Conservation (phyloP, 2,113 vertebrate genomes). For the Capra hircus region DNA sequence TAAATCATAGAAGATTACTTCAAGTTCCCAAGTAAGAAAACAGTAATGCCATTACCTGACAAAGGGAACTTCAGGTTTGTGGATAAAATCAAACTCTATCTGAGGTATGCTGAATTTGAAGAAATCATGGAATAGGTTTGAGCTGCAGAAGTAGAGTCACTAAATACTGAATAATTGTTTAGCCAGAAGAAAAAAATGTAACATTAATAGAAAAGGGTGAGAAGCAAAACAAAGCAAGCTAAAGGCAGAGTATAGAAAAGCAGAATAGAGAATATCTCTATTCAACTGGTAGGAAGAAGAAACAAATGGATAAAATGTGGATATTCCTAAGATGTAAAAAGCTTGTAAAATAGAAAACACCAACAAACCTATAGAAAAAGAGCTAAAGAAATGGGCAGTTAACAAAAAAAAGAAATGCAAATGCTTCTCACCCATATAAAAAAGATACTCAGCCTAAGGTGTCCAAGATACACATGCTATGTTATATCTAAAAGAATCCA, state of each 20-base stretch:
- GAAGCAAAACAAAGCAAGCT: background rate
- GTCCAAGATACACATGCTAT: background rate
- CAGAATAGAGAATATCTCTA: background rate
- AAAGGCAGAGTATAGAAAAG: background rate
- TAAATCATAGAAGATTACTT: background rate
- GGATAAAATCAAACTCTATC: background rate
- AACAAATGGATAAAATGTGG: background rate
- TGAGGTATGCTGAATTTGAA: background rate
- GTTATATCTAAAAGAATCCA: background rate
- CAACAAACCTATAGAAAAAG: background rate
- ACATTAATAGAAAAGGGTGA: background rate
- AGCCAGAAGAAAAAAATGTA: background rate
- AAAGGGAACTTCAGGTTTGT: background rate
- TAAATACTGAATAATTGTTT: background rate
- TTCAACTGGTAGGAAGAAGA: background rate
- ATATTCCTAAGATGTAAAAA: background rate
- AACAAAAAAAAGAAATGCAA: background rate
- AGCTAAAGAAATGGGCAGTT: background rate
- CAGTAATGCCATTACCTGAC: background rate
- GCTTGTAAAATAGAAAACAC: background rate
- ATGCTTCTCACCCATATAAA: background rate
- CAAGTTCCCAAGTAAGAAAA: background rate
- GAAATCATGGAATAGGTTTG: background rate
- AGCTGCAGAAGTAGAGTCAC: background rate
- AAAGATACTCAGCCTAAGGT: background rate